A percentile compares a stretch with the other conserved stretches of the same genome.
These are phyloP conservation scores for Callosobruchus maculatus DNA, from an alignment of 2,888 invertebrate genomes.

Conservation along the genomic window DNA sequence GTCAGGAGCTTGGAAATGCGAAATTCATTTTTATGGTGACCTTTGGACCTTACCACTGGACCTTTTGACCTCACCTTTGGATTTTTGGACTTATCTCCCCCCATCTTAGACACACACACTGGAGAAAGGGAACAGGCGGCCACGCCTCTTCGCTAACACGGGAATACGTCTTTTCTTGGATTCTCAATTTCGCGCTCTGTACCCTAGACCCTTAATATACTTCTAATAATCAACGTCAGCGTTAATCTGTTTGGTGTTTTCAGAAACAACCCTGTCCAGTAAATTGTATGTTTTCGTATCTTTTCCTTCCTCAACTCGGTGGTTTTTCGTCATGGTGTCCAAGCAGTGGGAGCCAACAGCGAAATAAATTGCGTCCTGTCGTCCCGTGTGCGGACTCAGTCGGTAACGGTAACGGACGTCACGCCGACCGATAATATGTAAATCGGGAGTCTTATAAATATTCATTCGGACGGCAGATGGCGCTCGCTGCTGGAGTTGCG, in stretches of 20 bases:
- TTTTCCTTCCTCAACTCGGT: neutral
- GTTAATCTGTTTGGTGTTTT: neutral
- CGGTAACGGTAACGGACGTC: constrained; percentile 28
- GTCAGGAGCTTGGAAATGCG: too few relatives aligned
- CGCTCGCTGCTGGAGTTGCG: constrained; percentile 36
- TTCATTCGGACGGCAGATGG: constrained; percentile 43
- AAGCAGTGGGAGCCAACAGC: neutral
- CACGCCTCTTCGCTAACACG: too few relatives aligned
- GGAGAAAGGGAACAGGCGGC: too few relatives aligned
- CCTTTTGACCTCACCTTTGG: too few relatives aligned
- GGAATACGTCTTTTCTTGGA: too few relatives aligned
- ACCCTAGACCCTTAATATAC: too few relatives aligned
- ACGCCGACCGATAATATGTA: constrained; percentile 41
- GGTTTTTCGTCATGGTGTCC: neutral
- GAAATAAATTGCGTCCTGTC: constrained; percentile 5
- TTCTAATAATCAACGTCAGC: neutral
- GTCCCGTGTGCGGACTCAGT: constrained; percentile 6
- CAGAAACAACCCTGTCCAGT: neutral
- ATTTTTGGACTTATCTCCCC: too few relatives aligned
- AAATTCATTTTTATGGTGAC: too few relatives aligned
- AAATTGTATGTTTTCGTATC: neutral
- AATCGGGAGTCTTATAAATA: constrained; percentile 42
- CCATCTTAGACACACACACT: too few relatives aligned
- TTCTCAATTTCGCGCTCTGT: too few relatives aligned
- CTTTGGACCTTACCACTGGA: too few relatives aligned